Conservation (phyloP, 2,113 vertebrate genomes). For the Phrynosoma platyrhinos region DNA sequence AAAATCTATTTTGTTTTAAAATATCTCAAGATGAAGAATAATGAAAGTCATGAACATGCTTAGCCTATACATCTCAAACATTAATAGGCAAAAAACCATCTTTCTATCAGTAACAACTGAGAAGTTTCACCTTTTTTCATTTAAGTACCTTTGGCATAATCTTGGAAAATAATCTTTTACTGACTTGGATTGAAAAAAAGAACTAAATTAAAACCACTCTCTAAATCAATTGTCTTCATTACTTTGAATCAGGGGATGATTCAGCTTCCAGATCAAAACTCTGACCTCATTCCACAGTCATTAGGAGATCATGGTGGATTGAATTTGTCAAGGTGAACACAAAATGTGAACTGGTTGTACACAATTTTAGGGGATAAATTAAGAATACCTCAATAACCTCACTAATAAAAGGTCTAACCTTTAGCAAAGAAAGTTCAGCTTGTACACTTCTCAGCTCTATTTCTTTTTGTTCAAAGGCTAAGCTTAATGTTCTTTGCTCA, state of each 20-base stretch:
- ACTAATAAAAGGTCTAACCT: constrained; percentile 84
- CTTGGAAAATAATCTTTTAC: background rate
- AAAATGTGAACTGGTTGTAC: constrained; percentile 56
- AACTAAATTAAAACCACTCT: background rate
- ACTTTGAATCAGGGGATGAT: background rate
- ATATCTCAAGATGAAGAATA: background rate
- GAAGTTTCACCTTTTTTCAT: background rate
- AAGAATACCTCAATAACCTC: constrained; percentile 68
- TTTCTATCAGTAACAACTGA: background rate
- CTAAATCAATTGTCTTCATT: background rate
- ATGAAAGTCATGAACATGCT: background rate
- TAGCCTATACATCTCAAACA: background rate
- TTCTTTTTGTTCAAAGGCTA: constrained; percentile 85
- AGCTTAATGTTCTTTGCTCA: constrained; percentile 75
- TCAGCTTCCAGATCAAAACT: background rate
- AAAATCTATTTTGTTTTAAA: background rate
- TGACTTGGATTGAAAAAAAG: background rate
- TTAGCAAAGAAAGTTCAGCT: constrained; percentile 81
- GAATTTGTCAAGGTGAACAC: background rate
- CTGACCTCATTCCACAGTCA: background rate
- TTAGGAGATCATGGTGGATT: background rate
- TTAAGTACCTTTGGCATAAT: background rate
- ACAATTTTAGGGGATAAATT: constrained; percentile 69
- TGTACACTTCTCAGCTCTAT: constrained; percentile 79
- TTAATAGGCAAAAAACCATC: too few relatives aligned